Base-by-base conservation (phyloP, 2,797 vertebrate genomes). In the Poecilia wingei region DNA sequence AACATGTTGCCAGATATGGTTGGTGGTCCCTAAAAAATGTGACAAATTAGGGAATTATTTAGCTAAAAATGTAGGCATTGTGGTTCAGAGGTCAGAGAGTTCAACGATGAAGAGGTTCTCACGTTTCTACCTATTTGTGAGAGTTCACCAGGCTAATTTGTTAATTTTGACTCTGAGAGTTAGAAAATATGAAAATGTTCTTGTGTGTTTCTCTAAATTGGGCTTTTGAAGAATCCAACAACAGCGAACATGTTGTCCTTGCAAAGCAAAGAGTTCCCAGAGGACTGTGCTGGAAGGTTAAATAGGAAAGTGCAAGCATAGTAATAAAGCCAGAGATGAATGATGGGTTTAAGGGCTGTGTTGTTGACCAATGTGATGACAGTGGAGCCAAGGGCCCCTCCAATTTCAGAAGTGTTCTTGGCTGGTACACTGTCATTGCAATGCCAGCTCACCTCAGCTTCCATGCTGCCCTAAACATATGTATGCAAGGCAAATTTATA, bases 381-480 rank as follows among this genome's bases (percentile, higher is more conserved):
- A 93, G 90, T 73, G 79, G n/a, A 89, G 85, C 81, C 16, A 74
- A 90, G 88, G 91, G 89, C 83, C 85, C 87, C 86, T 90, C 82
- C 87, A 91, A 90, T 93, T 94, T 92, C 91, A 85, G 91, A 92
- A 93, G 85, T 89, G 87, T 90, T 90, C 87, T 91, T 92, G 92
- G 92, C 92, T 72, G 80, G 74, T 85, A 93, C 84, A 84, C 43
- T 25, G 25, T 82, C 85, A 84, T 61, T 80, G 84, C 88, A 87
- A 89, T 85, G 86, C 91, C 92, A 94, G 88, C 89, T 81, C 81
- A 82, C 84, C 84, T 84, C 80, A 71, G 87, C 84, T 75, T 91
- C 85, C 87, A 80, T 87, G 86, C 82, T 76, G 76, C 88, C 80
- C 84, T 78, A 83, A 80, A 89, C 87, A 89, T 84, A 86, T 91